Base-by-base conservation (phyloP, 2,797 vertebrate species). In the Xiphophorus birchmanni region DNA sequence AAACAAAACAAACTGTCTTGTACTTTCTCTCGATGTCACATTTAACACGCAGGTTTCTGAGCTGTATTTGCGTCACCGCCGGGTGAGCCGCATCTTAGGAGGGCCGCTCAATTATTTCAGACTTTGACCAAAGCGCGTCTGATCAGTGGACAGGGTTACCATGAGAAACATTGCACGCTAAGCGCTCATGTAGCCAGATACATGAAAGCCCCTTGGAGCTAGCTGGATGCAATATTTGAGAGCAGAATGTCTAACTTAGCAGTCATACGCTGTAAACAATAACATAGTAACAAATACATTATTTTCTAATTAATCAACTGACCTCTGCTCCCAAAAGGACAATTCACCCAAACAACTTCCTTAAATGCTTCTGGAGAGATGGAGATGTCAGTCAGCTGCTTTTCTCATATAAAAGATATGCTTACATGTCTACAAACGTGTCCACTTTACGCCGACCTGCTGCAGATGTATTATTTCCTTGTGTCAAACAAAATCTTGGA, bases 21-120 rank as follows among this genome's bases (percentile, higher is more conserved):
- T 72, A 74, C 78, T 89, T 87, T 89, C 84, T 78, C 81, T 78
- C 73, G 80, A 77, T 83, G 42, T 82, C 69, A 78, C 26, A 85
- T 83, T 88, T 85, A 88, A 89, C 86, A 75, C 50, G 71, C 73
- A 72, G 21, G 15, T 37, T 77, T 83, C 80, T 1, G 44, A 82
- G 85, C 80, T 85, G 84, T 84, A 87, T 93, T 87, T 93, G 88
- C 91, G 90, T 95, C 94, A 95, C 52, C 2, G 81, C 48, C 50
- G 79, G 74, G 80, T 77, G 86, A 87, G 88, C 91, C 73, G 69
- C 77, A 86, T 86, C 80, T 88, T 88, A 40, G 80, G 74, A 87
- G 84, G 56, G 80, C 45, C 11, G 76, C 88, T 88, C 79, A 90
- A 89, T 75, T 82, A 80, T 90, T 84, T 82, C 13, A 82, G 83